Base-by-base conservation (phyloP, 2,113 vertebrate genomes). In the Apteryx owenii region DNA sequence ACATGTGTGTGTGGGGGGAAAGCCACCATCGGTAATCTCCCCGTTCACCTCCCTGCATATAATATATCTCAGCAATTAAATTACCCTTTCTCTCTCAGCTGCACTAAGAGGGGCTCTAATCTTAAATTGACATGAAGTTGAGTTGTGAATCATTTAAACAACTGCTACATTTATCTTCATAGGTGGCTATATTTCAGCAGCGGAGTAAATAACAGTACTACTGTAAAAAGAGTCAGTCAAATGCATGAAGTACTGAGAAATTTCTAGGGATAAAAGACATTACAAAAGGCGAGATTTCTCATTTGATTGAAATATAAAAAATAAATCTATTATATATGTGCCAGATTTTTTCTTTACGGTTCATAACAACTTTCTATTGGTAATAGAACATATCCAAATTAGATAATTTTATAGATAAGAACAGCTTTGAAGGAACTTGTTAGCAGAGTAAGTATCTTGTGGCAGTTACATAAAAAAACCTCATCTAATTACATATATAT, bases 391-490 rank as follows among this genome's bases (percentile, higher is more conserved):
- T 9, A 5, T 62, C 81, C 64, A 92, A 93, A 97, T 92, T 62
- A 85, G 90, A 94, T 75, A 51, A 61, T 94, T 93, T 83, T 28
- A 72, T 56, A 79, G 93, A 77, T 72, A 94, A 82, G 91, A 94
- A 66, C 54, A 85, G 95, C 91, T 94, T 61, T 78, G 89, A 85
- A 72, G 83, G 88, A 94, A 83, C 85, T 6, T 18, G 88, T 56
- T 83, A 96, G 89, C 8, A 4, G 75, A 90, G 12, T 65, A 56
- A 95, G 85, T 87, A 89, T 76, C 82, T 89, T 25, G 73, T 94
- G 89, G 92, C 62, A 70, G 93, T 90, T 96, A 91, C 29, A 96
- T 95, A 95, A 96, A 96, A 93, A 89, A 95, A 80, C 94, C 36
- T 38, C 79, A 80, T 81, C 88, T 94, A 91, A 96, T 96, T 96